Conservation (phyloP, 2,888 invertebrate species). For the Epistrophe eligans region DNA sequence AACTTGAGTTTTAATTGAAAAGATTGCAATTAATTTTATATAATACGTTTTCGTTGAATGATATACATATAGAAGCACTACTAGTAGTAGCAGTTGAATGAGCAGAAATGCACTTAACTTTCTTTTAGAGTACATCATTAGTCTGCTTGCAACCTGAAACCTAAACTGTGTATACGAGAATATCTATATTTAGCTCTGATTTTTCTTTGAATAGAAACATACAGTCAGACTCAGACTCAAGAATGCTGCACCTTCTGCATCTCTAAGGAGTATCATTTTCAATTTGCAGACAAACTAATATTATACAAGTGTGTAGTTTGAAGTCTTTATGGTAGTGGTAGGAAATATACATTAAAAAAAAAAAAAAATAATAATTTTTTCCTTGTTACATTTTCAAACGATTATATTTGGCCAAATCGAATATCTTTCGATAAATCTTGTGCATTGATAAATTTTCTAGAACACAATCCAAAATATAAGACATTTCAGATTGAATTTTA, state of each 20-base stretch:
- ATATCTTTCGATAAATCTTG: too few species aligned
- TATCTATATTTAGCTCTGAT: background rate
- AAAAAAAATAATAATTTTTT: too few species aligned
- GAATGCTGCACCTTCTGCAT: slow-evolving; percentile 1
- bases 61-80: background rate
- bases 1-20: slow-evolving; percentile 28
- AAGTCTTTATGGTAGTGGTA: background rate
- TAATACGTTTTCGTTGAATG: slow-evolving; percentile 6
- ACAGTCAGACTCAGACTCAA: background rate
- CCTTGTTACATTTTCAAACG: too few species aligned
- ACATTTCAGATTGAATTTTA: too few species aligned
- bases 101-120: slow-evolving; percentile 20
- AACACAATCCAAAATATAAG: too few species aligned
- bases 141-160: slow-evolving; percentile 6
- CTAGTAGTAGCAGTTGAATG: background rate
- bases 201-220: background rate
- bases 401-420: too few species aligned
- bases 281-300: background rate
- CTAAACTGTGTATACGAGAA: background rate
- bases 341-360: too few species aligned
- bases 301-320: background rate
- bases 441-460: too few species aligned
- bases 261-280: background rate
- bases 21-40: slow-evolving; percentile 25
- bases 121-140: slow-evolving; percentile 12